Conservation (phyloP, 2,888 invertebrate genomes). For the Eilema sororculum region DNA sequence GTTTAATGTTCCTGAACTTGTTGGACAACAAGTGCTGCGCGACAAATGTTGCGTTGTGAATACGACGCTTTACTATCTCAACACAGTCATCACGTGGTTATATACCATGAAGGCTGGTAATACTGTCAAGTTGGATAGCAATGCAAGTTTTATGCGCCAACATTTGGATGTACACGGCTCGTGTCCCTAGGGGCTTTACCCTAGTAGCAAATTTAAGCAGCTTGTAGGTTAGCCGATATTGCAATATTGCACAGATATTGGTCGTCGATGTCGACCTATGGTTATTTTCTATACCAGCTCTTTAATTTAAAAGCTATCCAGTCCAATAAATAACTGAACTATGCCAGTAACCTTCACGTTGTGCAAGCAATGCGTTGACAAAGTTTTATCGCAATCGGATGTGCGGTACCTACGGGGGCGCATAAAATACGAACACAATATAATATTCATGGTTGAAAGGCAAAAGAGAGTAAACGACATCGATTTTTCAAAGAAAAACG, state of each 20-base stretch:
- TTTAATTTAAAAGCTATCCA: not conserved
- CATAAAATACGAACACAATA: not conserved
- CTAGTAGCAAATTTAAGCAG: not conserved
- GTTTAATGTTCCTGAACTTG: too few species aligned
- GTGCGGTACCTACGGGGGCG: not conserved
- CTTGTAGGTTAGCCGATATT: not conserved
- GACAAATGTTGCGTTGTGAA: too few species aligned
- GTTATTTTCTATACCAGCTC: not conserved
- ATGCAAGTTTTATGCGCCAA: not conserved
- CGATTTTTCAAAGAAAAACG: too few species aligned
- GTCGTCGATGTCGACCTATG: not conserved
- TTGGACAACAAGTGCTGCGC: too few species aligned
- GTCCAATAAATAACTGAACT: not conserved
- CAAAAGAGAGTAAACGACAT: too few species aligned
- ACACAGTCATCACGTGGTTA: not conserved
- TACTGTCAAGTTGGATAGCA: not conserved
- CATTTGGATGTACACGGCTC: not conserved
- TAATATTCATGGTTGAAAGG: not conserved
- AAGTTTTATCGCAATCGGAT: constrained; percentile 4
- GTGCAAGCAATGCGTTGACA: constrained; percentile 10
- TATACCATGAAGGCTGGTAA: too few species aligned
- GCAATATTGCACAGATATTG: not conserved
- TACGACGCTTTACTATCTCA: not conserved
- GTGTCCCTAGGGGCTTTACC: not conserved
- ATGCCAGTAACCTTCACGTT: constrained; percentile 5